Evolutionary conservation across 2,888 invertebrate species (phyloP), one percentile per base, ranked within the genome.

Genomic region (Napeogenes sylphis): DNA sequence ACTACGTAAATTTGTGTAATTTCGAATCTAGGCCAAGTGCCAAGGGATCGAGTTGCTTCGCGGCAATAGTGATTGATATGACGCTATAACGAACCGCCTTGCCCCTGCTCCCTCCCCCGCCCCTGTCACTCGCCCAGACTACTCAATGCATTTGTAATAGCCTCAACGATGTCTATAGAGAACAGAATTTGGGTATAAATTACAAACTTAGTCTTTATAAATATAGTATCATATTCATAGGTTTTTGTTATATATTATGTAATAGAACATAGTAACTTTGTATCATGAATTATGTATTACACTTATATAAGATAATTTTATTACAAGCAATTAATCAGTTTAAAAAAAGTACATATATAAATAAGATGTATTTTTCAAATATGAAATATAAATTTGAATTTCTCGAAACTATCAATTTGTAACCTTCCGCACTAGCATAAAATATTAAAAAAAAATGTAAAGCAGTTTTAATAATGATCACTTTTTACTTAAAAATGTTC

Each of bases 21-120:
- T 90, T 87, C 78, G 87, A 81, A 90, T 89, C 83, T 84, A 89
- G 90, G 90, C 87, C 89, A 88, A 89, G 87, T 88, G 87, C 89
- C 90, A 89, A 84, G 90, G 89, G 89, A 89, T 87, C 83, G 73
- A 71, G 71, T 73, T 84, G 81, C 80, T 81, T 78, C 80, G 78
- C 81, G 81, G 84, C 81, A 85, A 88, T 88, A 81, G 84, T 89
- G 90, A 90, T 90, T 89, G 88, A 90, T 90, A 88, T 86, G 85
- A 87, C 79, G 83, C 79, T 83, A 76, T 77, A 79, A 78, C 77
- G 80, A 83, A 76, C 76, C 81, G 80, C 79, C 83, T 80, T 77
- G 78, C 77, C 69, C 64, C 64, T 57, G 51, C 51, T 30, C 30
- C 30, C 42, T 64, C 61, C 61, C 68, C 64, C 63, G 70, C 70